These are phyloP conservation scores for Neocloeon triangulifer DNA, from an alignment of 1,140 invertebrate genomes.

Conservation along the genomic window DNA sequence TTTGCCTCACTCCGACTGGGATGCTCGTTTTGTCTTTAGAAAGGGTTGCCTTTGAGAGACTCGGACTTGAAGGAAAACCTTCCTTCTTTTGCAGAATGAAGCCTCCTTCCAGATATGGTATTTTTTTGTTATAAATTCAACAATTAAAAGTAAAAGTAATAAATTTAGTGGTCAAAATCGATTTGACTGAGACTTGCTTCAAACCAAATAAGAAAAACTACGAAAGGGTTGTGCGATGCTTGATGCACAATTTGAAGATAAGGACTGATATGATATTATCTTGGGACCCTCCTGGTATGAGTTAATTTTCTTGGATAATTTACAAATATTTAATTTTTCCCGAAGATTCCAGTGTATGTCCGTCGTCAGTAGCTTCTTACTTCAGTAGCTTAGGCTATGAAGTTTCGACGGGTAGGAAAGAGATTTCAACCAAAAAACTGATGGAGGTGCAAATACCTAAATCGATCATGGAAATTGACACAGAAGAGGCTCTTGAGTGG, in stretches of 20 bases:
- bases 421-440: constrained; percentile 16
- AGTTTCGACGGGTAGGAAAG: constrained; percentile 14
- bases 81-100: constrained; percentile 19
- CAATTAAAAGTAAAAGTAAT: too few species aligned
- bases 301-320: constrained; percentile 1
- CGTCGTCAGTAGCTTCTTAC: constrained; percentile 32
- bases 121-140: too few species aligned
- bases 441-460: constrained; percentile 16
- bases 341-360: constrained; percentile 23
- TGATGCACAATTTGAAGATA: constrained; percentile 18
- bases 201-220: constrained; percentile 24
- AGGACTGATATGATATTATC: constrained; percentile 21
- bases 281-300: constrained; percentile 29
- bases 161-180: constrained; percentile 23
- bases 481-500: constrained; percentile 24
- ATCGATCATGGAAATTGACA: constrained; percentile 10
- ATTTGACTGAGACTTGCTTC: constrained; percentile 22
- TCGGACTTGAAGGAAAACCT: constrained; percentile 26
- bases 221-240: constrained; percentile 17
- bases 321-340: constrained; percentile 10
- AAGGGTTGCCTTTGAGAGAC: constrained; percentile 21
- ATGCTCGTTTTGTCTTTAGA: constrained; percentile 22
- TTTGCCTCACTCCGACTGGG: constrained; percentile 22
- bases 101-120: constrained; percentile 21
- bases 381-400: constrained; percentile 20